Percentiles rank a stretch among this genome's conserved stretches.
phyloP scores from a whole-genome alignment of 2,797 vertebrate genomes.

The Corythornis leucogaster region DNA sequence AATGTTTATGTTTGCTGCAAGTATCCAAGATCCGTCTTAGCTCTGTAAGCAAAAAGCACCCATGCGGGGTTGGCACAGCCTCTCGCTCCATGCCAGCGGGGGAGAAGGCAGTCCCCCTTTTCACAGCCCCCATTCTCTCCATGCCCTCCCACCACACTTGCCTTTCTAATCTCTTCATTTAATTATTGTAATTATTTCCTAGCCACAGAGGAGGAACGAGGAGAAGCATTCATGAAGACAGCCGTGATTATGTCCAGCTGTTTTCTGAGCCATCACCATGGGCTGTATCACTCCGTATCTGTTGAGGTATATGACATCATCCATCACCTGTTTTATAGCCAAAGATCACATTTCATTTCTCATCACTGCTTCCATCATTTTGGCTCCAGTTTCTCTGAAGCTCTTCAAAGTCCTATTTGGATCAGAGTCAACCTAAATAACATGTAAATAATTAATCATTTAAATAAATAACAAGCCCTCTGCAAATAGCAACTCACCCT shows the following conservation, averaged over 20 bases:
- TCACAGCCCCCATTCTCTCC: rapidly evolving
- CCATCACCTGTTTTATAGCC: rapidly evolving
- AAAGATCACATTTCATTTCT: background rate
- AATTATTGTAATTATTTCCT: background rate
- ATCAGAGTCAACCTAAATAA: slow-evolving; percentile 47
- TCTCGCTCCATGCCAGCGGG: background rate
- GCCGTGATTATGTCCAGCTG: background rate
- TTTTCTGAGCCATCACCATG: background rate
- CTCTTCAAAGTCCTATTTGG: slow-evolving; percentile 33
- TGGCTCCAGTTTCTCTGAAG: background rate
- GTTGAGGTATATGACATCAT: background rate
- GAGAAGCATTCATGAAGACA: background rate
- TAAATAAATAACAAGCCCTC: slow-evolving; percentile 53
- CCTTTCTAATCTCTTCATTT: background rate
- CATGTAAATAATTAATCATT: slow-evolving; percentile 66
- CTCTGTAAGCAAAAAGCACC: rapidly evolving
- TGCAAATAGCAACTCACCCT: background rate
- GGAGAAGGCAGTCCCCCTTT: background rate
- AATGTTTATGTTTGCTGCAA: background rate
- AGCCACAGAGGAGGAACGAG: background rate
- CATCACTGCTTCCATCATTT: background rate
- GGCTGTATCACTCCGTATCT: background rate
- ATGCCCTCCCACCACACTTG: background rate
- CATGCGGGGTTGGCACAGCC: background rate
- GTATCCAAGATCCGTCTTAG: background rate